Percentiles rank a stretch among this genome's conserved stretches.
These are phyloP conservation scores for Caenorhabditis doughertyi DNA, from an alignment of 2,888 invertebrate genomes.

Conservation along the genomic window DNA sequence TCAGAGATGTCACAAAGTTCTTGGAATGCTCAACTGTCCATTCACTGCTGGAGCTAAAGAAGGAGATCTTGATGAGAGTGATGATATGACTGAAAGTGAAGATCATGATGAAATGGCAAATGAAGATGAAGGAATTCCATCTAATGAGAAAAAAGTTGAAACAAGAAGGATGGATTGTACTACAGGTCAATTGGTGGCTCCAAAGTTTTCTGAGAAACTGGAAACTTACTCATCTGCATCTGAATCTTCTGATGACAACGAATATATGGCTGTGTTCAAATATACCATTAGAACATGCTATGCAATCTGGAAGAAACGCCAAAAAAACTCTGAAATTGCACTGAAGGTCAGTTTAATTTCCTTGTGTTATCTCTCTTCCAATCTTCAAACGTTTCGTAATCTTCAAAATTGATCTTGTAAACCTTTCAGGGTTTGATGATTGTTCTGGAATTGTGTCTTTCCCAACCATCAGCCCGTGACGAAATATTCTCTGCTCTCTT, in stretches of 20 bases:
- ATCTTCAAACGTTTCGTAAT: too few relatives aligned
- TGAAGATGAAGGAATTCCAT: constrained; percentile 42
- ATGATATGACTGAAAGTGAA: constrained; percentile 44
- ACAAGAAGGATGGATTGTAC: constrained; percentile 51
- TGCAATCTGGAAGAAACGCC: constrained; percentile 70
- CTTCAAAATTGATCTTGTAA: background rate
- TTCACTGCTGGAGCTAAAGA: background rate
- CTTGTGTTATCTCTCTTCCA: background rate
- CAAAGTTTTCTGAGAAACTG: constrained; percentile 15
- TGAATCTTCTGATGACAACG: constrained; percentile 31
- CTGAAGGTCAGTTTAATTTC: constrained; percentile 64
- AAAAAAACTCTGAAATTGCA: constrained; percentile 73
- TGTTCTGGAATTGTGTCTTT: constrained; percentile 76
- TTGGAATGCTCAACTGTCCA: constrained; percentile 37
- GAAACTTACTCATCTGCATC: constrained; percentile 11
- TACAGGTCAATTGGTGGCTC: constrained; percentile 32
- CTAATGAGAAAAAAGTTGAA: constrained; percentile 40
- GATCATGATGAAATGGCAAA: constrained; percentile 46
- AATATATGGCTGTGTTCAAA: constrained; percentile 22
- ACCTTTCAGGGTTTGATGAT: constrained; percentile 73
- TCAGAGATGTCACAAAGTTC: constrained; percentile 47
- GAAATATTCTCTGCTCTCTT: constrained; percentile 73
- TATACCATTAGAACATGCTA: constrained; percentile 50
- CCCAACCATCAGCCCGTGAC: constrained; percentile 67
- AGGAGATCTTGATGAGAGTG: constrained; percentile 42